Conservation (phyloP, 2,113 vertebrate genomes). For the Corythoichthys haematopterus region DNA sequence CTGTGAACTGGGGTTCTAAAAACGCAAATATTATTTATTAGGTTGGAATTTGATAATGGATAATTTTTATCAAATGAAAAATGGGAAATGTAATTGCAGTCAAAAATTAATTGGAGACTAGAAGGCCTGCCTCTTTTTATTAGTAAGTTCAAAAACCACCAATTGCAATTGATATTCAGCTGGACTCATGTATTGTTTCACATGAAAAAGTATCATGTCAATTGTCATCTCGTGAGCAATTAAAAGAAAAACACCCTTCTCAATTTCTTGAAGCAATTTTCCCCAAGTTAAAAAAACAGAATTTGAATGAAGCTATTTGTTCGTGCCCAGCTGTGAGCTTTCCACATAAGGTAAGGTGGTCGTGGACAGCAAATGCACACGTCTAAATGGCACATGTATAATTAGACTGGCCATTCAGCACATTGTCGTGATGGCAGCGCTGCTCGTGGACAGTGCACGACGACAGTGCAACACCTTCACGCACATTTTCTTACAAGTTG, state of each 20-base stretch:
- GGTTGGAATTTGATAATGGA: background rate
- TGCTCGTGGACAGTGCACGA: slow-evolving; percentile 67
- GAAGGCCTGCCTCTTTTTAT: background rate
- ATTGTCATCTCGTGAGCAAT: background rate
- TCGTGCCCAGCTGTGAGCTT: slow-evolving; percentile 58
- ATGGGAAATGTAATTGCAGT: background rate
- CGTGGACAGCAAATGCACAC: slow-evolving; percentile 80
- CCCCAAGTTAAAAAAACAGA: background rate
- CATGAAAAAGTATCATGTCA: background rate
- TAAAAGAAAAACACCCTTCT: background rate
- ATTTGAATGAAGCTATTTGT: background rate
- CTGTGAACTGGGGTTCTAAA: background rate
- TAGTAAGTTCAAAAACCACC: background rate
- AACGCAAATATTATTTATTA: background rate
- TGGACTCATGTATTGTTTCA: background rate
- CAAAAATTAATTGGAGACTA: background rate
- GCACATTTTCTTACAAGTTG: background rate
- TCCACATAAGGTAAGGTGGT: slow-evolving; percentile 99
- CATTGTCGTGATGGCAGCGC: slow-evolving; percentile 89
- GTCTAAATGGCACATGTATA: slow-evolving; percentile 99
- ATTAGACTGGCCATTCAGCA: slow-evolving; percentile 99
- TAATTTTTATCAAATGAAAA: background rate
- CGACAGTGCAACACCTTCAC: background rate
- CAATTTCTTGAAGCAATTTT: background rate
- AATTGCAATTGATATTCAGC: background rate